Conservation (phyloP, 2,888 invertebrate species). For the Thalpophila matura region DNA sequence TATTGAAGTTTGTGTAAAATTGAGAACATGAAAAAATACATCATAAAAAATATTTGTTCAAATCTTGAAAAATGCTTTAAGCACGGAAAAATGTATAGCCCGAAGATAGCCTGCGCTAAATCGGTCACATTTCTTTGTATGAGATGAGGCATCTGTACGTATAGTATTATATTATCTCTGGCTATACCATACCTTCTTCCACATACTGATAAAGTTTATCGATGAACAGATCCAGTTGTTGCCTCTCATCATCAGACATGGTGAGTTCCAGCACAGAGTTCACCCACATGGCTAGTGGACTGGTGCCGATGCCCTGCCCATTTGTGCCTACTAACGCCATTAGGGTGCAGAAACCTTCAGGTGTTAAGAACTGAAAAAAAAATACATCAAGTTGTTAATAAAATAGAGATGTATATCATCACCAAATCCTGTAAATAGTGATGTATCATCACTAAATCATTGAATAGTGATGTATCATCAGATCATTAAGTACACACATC, state of each 20-base stretch:
- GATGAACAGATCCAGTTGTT: conserved; percentile 94
- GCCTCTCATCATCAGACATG: conserved; percentile 92
- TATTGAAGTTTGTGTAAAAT: too few relatives aligned
- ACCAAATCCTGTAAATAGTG: neutral
- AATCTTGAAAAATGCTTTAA: too few relatives aligned
- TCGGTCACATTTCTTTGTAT: too few relatives aligned
- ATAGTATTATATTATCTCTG: neutral
- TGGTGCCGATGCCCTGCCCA: conserved; percentile 98
- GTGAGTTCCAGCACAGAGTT: conserved; percentile 93
- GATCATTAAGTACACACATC: too few relatives aligned
- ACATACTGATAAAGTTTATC: conserved; percentile 96
- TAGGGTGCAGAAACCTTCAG: conserved; percentile 94
- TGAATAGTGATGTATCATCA: too few relatives aligned
- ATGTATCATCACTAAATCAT: neutral
- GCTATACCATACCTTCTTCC: conserved; percentile 92
- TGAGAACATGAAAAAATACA: too few relatives aligned
- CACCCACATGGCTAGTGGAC: conserved; percentile 97
- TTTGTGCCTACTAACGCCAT: conserved; percentile 96
- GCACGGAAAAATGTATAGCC: too few relatives aligned
- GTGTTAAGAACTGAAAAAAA: conserved; percentile 91
- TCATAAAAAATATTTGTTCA: too few relatives aligned
- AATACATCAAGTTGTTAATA: neutral
- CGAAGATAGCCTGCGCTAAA: too few relatives aligned
- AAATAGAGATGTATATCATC: neutral
- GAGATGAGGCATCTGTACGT: too few relatives aligned